These are phyloP conservation scores for Drosophila siamana DNA, from an alignment of 2,888 invertebrate genomes.

Conservation along the genomic window DNA sequence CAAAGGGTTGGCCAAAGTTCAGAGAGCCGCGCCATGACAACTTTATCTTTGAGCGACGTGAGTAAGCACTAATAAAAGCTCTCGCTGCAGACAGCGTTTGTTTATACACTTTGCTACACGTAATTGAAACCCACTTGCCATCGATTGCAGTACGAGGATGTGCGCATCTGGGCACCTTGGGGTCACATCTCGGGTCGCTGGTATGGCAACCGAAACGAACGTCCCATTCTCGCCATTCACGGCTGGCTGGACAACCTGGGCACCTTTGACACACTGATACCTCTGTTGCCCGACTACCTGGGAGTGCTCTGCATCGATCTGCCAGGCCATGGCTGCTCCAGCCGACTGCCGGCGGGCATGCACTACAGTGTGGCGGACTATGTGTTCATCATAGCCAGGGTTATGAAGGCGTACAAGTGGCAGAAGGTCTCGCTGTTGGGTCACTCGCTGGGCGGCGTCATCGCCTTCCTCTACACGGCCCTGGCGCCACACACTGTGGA, in stretches of 20 bases:
- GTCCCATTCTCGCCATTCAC: constrained; percentile 90
- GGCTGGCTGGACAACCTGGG: constrained; percentile 92
- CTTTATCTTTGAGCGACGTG: constrained; percentile 53
- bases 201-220: constrained; percentile 88
- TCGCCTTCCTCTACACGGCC: constrained; percentile 87
- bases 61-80: constrained; percentile 32
- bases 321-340: constrained; percentile 90
- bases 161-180: constrained; percentile 89
- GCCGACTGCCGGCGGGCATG: constrained; percentile 87
- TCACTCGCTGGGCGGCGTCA: constrained; percentile 89
- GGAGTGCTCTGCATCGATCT: constrained; percentile 88
- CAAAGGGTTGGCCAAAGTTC: constrained; percentile 34
- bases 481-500: constrained; percentile 85
- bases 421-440: constrained; percentile 88
- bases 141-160: constrained; percentile 86
- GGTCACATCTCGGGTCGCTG: constrained; percentile 89
- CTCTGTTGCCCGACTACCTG: constrained; percentile 86
- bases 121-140: background rate
- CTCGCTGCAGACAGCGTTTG: no score
- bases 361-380: constrained; percentile 77
- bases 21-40: constrained; percentile 40
- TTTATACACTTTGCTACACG: constrained; percentile 45
- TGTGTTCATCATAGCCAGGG: constrained; percentile 86
- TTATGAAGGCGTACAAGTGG: constrained; percentile 89
- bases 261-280: constrained; percentile 89